Evolutionary conservation across 1,140 invertebrate species (phyloP), one percentile per base, ranked within the genome.

Genomic region (Lordiphosa collinella): DNA sequence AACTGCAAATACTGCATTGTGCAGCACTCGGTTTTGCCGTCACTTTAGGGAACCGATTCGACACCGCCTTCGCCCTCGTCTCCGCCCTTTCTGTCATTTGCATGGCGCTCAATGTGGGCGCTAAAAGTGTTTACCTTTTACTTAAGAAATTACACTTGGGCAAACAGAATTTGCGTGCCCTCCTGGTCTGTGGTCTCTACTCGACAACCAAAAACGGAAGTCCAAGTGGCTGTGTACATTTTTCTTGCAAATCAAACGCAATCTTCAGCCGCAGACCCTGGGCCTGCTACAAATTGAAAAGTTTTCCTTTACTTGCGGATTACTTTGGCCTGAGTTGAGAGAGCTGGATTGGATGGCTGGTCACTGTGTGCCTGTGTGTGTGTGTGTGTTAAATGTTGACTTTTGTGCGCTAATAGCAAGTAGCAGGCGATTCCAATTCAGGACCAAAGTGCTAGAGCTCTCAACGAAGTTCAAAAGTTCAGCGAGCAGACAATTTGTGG

Each of bases 141-240:
- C 82, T 86, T 86, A 86, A 86, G 82, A 86, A 86, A 86, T 86
- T 86, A 86, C 82, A 78, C 82, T 86, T 79, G 59, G 48, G 75
- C 64, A 86, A 86, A 86, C 69, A 86, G 72, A 84, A 84, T 84
- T 84, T 85, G 78, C 72, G 71, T 84, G 61, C 54, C 40, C 47
- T 36, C 44, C 36, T 56, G 43, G 55, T 59, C 31, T 37, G 12
- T 62, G 43, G 47, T 50, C 18, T 18, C 18, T 18, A 4, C 18
- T 4, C 4, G 3, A 18, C 3, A 18, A 18, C 18, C 18, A 18
- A 18, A 18, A 18, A 18, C 66, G 66, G 66, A 76, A 68, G 76
- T 76, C 61, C 66, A 76, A 80, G 76, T 76, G 71, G 66, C 76
- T 71, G 61, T 61, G 78, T 69, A 71, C 52, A 74, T 67, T 82